Conservation (phyloP, 2,797 vertebrate genomes). For the Mallotus villosus region DNA sequence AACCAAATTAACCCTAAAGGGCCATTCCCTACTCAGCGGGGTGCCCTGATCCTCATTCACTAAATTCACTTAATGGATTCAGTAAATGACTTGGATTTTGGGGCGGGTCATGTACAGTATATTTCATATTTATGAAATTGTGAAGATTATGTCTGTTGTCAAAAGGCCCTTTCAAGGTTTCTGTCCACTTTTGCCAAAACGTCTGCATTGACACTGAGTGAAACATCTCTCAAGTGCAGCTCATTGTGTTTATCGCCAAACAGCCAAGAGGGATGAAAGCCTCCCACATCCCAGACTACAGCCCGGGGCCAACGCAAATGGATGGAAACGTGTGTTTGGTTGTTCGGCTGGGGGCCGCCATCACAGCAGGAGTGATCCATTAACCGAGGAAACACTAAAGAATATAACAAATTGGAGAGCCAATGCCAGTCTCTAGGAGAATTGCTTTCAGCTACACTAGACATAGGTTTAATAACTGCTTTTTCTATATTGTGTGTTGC, state of each 20-base stretch:
- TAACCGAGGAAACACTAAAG: not conserved
- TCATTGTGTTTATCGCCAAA: not conserved
- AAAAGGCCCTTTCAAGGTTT: no score
- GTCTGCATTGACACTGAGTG: no score
- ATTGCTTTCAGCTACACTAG: not conserved
- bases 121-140: no score
- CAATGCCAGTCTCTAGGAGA: not conserved
- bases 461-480: not conserved
- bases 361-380: slow-evolving; percentile 6
- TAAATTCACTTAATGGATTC: no score
- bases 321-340: slow-evolving; percentile 6
- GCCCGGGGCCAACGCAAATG: not conserved
- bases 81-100: no score
- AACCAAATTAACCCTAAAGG: no score
- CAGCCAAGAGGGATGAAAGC: not conserved
- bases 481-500: not conserved
- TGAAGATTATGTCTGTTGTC: no score
- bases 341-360: not conserved
- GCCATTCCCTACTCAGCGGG: no score
- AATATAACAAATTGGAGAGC: not conserved
- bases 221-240: not conserved
- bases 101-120: no score
- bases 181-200: no score
- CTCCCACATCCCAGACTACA: not conserved
- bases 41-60: no score